Base-by-base conservation (phyloP, 2,888 invertebrate genomes). In the Ophraella communa region DNA sequence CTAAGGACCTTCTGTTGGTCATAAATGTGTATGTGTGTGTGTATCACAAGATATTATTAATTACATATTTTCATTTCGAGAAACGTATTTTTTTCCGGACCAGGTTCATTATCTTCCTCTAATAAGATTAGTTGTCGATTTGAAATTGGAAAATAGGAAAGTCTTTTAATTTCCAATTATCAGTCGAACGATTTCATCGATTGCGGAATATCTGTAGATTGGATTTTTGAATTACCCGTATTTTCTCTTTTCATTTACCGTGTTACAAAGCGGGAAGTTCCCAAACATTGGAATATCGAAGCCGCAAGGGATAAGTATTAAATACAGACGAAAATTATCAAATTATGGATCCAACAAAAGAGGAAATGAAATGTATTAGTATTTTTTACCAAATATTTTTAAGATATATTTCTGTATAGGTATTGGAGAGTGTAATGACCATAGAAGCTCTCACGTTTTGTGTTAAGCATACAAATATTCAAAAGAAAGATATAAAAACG, bases 101-200 rank as follows among this genome's bases (percentile, higher is more conserved):
- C 8, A 17, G 44, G 23, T 62, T 57, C 23, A 62, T 57, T 62
- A 51, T 62, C 23, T 49, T 51, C 44, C 35, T 17, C 44, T 27
- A 44, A 62, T 51, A 42, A 56, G 56, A 62, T 56, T 55, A 30
- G 30, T 51, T 47, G 20, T 56, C 44, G 42, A 62, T 56, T 62
- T 21, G 33, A 56, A 49, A 57, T 33, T 56, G 56, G 56, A 56
- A 57, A 62, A 52, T 51, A 62, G 51, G 35, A 57, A 56, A 62
- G 20, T 20, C 30, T 47, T 55, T 62, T 56, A 49, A 30, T 27
- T 27, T 30, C 56, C 62, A 57, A 62, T 62, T 52, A 62, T 56
- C 21, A 42, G 21, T 42, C 23, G 33, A 51, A 30, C 20, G 35
- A 20, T 33, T 62, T 56, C 10, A 42, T 56, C 39, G 62, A 56